Evolutionary conservation across 2,113 vertebrate species (phyloP).

Genomic region (Phylloscopus whistleri): DNA sequence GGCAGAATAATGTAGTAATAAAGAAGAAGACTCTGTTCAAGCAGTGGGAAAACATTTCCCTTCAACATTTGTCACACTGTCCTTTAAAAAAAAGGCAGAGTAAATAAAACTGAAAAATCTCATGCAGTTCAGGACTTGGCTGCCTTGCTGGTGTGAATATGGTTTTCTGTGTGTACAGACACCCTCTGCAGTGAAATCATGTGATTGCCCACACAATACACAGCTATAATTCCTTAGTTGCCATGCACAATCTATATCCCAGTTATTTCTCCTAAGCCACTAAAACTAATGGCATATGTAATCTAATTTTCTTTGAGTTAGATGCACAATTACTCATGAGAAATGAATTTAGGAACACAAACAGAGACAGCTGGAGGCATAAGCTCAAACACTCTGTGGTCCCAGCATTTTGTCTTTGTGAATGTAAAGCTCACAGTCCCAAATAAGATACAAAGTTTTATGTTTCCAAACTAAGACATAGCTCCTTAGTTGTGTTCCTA

Average conservation of each 20-base stretch:
- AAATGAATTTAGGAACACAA: background rate
- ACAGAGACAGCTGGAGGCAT: background rate
- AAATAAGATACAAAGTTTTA: background rate
- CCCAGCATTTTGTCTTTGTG: background rate
- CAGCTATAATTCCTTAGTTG: background rate
- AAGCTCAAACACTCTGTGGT: background rate
- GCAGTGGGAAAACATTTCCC: background rate
- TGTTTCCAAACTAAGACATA: background rate
- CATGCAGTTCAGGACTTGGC: background rate
- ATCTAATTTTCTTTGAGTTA: constrained; percentile 23
- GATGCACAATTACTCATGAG: background rate
- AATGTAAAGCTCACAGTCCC: background rate
- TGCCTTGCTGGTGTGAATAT: background rate
- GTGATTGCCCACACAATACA: background rate
- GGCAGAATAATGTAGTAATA: background rate
- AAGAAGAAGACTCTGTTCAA: background rate
- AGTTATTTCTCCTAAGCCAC: background rate
- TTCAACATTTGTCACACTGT: background rate
- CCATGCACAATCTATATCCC: background rate
- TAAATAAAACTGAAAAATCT: background rate
- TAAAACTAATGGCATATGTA: background rate
- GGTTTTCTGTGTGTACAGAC: background rate
- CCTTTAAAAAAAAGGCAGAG: background rate
- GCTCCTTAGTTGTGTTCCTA: background rate
- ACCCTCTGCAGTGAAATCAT: background rate